Base-by-base conservation (phyloP, 2,888 invertebrate species). In the Caenorhabditis wallacei region DNA sequence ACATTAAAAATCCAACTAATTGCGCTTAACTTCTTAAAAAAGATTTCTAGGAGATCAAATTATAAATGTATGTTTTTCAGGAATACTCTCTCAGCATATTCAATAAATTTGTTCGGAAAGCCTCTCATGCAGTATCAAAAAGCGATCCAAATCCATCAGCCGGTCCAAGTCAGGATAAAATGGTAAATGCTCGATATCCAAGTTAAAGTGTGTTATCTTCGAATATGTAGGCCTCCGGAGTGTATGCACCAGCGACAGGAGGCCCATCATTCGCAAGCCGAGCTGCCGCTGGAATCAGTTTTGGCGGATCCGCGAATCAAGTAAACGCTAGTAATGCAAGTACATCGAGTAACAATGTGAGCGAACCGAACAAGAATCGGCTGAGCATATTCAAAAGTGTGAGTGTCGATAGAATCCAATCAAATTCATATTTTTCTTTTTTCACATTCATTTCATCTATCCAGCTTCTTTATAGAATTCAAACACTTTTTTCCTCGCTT, bases 81-180 rank as follows among this genome's bases (percentile, higher is more conserved):
- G 87, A 87, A 63, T 72, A 84, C 66, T 51, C 84, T 4, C 57
- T 84, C 4, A 85, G 84, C 64, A 64, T 83, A 5, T 80, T 86
- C 76, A 85, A 81, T 35, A 87, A 87, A 53, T 85, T 87, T 69
- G 82, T 87, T n/a, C 43, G 85, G 22, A 86, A 86, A 72, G 86
- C 86, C n/a, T 85, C 85, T 2, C 84, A 84, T 51, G 87, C 85
- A 8, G 87, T 87, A 7, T 81, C 87, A 8, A 87, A 84, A 57
- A 83, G 79, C 26, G 85, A 84, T 54, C 64, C 78, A 2, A 78
- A 69, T 18, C 78, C 72, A n/a, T 61, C 78, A 18, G 66, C 72
- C 0, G 61, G 48, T 3, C 13, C 63, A 11, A 63, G 37, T 46
- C 61, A 68, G 10, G 79, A 71, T 2, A 56, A 48, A 59, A 71